Conservation (phyloP, 2,113 vertebrate genomes). For the Daphoenositta chrysoptera region DNA sequence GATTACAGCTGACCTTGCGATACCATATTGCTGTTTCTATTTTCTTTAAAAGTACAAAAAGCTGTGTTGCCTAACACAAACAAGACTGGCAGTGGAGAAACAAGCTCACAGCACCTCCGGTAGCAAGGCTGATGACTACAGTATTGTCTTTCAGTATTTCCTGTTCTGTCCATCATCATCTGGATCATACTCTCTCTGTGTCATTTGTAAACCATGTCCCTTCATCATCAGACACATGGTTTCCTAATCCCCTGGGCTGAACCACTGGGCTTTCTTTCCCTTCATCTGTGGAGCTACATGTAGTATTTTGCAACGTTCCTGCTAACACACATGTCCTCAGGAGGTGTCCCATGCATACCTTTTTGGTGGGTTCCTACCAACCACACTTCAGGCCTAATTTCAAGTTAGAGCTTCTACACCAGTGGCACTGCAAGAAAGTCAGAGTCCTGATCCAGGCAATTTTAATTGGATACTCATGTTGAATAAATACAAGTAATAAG, state of each 20-base stretch:
- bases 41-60: slow-evolving; percentile 3
- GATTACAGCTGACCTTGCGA: background rate
- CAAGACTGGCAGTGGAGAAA: background rate
- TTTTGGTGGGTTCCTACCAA: background rate
- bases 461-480: background rate
- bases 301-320: background rate
- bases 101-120: background rate
- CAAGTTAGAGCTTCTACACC: background rate
- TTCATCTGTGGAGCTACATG: background rate
- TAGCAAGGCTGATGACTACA: background rate
- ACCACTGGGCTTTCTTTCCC: background rate
- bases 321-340: background rate
- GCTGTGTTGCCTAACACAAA: background rate
- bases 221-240: background rate
- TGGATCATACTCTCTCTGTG: background rate
- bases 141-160: background rate
- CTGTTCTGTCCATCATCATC: background rate
- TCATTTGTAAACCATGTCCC: background rate
- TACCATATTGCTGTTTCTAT: background rate
- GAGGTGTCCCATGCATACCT: background rate
- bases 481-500: background rate
- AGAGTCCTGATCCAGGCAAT: background rate
- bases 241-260: background rate
- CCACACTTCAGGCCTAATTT: background rate
- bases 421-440: background rate